Evolutionary conservation across 2,113 vertebrate species (phyloP).

Genomic region (Erythrocercus mccallii): DNA sequence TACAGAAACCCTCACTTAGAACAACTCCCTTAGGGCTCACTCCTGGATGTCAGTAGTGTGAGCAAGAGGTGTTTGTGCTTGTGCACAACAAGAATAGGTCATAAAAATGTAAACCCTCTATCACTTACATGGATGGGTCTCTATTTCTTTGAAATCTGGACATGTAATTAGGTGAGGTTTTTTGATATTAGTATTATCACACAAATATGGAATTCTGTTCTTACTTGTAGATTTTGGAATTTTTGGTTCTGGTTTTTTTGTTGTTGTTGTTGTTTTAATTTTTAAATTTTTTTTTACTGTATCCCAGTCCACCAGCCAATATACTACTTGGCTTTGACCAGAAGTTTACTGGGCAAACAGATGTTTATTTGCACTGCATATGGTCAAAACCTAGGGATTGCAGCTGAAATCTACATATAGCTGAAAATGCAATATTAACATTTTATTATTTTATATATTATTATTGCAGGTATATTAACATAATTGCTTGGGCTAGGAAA

Average conservation of each 20-base stretch:
- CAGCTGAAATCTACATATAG: not conserved
- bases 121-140: slow-evolving; percentile 54
- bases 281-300: not conserved
- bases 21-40: slow-evolving; percentile 68
- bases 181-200: not conserved
- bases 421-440: not conserved
- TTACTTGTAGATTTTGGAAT: not conserved
- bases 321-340: not conserved
- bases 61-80: slow-evolving; percentile 48
- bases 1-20: slow-evolving; percentile 74
- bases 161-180: not conserved
- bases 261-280: too few relatives aligned
- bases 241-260: not conserved
- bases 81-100: slow-evolving; percentile 57
- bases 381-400: not conserved
- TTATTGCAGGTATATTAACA: not conserved
- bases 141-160: slow-evolving; percentile 30
- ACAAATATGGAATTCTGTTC: not conserved
- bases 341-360: not conserved
- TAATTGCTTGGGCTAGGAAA: not conserved
- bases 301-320: not conserved
- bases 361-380: not conserved
- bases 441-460: too few relatives aligned
- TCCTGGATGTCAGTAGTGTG: slow-evolving; percentile 58
- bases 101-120: slow-evolving; percentile 61